Evolutionary conservation across 2,888 invertebrate genomes (phyloP).

Genomic region (Noctua janthe): DNA sequence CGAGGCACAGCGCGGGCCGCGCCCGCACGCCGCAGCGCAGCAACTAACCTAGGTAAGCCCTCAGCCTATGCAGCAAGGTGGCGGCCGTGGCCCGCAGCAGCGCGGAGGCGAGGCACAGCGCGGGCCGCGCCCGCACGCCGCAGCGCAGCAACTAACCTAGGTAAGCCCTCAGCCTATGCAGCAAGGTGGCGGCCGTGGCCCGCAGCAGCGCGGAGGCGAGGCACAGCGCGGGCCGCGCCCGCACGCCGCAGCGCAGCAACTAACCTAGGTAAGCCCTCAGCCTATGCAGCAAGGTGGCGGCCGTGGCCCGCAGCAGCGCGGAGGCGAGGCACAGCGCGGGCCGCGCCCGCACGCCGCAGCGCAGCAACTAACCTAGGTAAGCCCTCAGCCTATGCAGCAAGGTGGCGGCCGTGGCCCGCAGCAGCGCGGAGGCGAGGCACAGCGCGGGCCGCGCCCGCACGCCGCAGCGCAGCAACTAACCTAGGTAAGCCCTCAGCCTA

Average conservation of each 20-base stretch:
- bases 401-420: no score
- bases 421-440: no score
- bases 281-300: constrained; percentile 94
- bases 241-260: no score
- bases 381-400: no score
- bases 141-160: no score
- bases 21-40: constrained; percentile 93
- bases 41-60: constrained; percentile 89
- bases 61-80: constrained; percentile 92
- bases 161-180: constrained; percentile 91
- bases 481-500: no score
- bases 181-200: constrained; percentile 93
- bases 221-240: constrained; percentile 85
- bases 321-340: constrained; percentile 84
- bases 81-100: constrained; percentile 92
- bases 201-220: constrained; percentile 86
- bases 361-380: no score
- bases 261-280: no score
- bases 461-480: no score
- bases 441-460: no score
- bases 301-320: constrained; percentile 89
- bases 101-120: constrained; percentile 86
- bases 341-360: no score
- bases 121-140: no score
- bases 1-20: constrained; percentile 88